Evolutionary conservation across 2,113 vertebrate species (phyloP).

Genomic region (Mastomys coucha): DNA sequence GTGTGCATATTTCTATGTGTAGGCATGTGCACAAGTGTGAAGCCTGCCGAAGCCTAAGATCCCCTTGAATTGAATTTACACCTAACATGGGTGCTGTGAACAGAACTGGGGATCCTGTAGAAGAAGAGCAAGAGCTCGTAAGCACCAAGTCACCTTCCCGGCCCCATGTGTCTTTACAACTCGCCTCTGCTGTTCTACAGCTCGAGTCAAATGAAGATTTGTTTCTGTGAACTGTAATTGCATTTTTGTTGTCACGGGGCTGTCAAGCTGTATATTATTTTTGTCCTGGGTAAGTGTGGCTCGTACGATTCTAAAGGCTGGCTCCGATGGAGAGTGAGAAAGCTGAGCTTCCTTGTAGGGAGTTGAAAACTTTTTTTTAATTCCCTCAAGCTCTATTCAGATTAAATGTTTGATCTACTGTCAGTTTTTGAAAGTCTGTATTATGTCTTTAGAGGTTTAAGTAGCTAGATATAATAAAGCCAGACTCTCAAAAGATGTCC

Average conservation of each 20-base stretch:
- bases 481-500: constrained; percentile 51
- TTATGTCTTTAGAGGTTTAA: constrained; percentile 43
- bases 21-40: neutral
- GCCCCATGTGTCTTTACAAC: constrained; percentile 33
- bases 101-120: neutral
- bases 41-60: neutral
- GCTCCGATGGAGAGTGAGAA: constrained; percentile 37
- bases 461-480: constrained; percentile 9
- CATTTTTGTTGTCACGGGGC: constrained; percentile 71
- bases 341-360: constrained; percentile 44
- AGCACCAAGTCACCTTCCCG: neutral
- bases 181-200: constrained; percentile 26
- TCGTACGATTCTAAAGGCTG: constrained; percentile 64
- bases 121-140: neutral
- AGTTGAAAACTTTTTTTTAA: constrained; percentile 63
- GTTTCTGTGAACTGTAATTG: constrained; percentile 74
- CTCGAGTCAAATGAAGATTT: constrained; percentile 65
- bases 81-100: neutral
- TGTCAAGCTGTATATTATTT: constrained; percentile 60
- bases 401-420: constrained; percentile 64
- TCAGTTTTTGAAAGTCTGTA: constrained; percentile 51
- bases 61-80: too few species aligned
- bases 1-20: neutral
- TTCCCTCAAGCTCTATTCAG: constrained; percentile 52
- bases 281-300: constrained; percentile 48